Base-by-base conservation (phyloP, 2,113 vertebrate species). In the Egretta garzetta region DNA sequence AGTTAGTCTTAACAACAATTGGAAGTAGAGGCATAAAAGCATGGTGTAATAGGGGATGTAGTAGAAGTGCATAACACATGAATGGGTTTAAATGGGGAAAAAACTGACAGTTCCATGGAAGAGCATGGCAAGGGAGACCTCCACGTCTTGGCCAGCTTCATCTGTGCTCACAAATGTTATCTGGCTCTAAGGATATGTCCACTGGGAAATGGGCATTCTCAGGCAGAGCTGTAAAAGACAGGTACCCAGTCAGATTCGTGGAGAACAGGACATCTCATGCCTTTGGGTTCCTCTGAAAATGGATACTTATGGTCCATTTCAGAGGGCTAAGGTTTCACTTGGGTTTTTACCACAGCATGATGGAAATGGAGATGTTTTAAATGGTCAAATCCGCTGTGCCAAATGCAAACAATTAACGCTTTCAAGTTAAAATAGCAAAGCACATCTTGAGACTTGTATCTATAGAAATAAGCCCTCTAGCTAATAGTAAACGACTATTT, bases 401-500 rank as follows among this genome's bases (percentile, higher is more conserved):
- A 91, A 90, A 67, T 9, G 7, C 66, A 84, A 95, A 94, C 66
- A 96, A 91, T 60, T 64, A 80, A 52, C 0, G 1, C 39, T 91
- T 96, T 74, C 89, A 89, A 62, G 11, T 76, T 79, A 90, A 92
- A 94, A 87, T 85, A 96, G 67, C 72, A 76, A 85, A 84, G 67
- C 90, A 87, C 55, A 92, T 96, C 70, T 97, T 97, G 94, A 84
- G 93, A 75, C 66, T 73, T 62, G 6, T 62, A 55, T 80, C 49
- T 94, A 49, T 72, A 88, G 77, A 95, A 91, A 85, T 60, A 74
- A 95, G 73, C 50, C 71, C 59, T 71, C 72, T 74, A 88, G 79
- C 59, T 95, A 93, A 94, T 95, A 94, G 93, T 86, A 96, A 97
- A 92, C 83, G 22, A 81, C 75, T 97, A 74, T 96, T 96, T 97